Evolutionary conservation across 2,113 vertebrate species (phyloP).

Genomic region (Hypanus sabinus): DNA sequence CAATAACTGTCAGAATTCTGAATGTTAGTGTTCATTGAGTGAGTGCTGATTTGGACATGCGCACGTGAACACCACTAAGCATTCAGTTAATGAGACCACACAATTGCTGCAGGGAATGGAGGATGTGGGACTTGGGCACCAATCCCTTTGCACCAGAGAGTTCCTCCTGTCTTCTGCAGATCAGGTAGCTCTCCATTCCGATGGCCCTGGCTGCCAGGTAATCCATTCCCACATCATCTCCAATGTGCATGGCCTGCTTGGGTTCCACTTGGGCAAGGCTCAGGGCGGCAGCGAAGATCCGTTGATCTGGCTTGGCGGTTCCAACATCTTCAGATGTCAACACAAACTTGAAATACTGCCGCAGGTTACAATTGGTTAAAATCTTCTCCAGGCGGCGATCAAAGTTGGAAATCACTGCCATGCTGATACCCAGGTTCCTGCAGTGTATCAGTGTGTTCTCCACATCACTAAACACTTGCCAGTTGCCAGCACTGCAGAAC

Average conservation of each 20-base stretch:
- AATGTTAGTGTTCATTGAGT: no score
- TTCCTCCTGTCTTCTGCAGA: constrained; percentile 45
- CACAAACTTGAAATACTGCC: constrained; percentile 72
- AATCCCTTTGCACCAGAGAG: neutral
- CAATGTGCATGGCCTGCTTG: constrained; percentile 62
- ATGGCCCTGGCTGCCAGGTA: constrained; percentile 65
- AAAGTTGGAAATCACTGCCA: constrained; percentile 83
- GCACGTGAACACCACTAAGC: neutral
- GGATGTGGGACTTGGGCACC: constrained; percentile 51
- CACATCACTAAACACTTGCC: constrained; percentile 75
- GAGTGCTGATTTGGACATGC: neutral
- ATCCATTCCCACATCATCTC: constrained; percentile 74
- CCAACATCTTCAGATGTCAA: constrained; percentile 73
- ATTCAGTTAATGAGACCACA: neutral
- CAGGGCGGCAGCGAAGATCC: constrained; percentile 71
- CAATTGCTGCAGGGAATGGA: constrained; percentile 53
- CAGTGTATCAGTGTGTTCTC: constrained; percentile 59
- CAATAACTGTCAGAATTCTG: neutral
- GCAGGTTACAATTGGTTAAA: constrained; percentile 60
- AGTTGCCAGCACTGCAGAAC: constrained; percentile 62
- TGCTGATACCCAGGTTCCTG: constrained; percentile 59
- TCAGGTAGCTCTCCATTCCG: constrained; percentile 74
- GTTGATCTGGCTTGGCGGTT: constrained; percentile 67
- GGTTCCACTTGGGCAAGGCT: constrained; percentile 52
- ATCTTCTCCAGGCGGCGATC: constrained; percentile 71